phyloP scores from a whole-genome alignment of 1,140 invertebrate species.

The Neodiprion lecontei region DNA sequence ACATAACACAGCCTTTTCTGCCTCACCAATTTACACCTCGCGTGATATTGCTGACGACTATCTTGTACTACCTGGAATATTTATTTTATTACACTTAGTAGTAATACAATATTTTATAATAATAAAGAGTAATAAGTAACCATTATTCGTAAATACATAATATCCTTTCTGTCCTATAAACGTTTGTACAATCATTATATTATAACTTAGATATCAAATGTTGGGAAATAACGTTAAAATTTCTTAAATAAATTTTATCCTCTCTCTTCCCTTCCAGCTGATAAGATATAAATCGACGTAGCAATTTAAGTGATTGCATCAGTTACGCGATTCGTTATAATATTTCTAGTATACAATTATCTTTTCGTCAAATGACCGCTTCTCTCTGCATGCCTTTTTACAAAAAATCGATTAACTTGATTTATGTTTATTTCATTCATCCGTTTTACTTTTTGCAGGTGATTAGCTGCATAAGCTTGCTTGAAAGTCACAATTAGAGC shows the following conservation, averaged over 20 bases:
- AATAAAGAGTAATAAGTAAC: slow-evolving; percentile 45
- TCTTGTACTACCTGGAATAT: slow-evolving; percentile 30
- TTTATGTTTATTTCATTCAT: background rate
- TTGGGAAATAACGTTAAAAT: slow-evolving; percentile 37
- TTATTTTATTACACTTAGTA: slow-evolving; percentile 48
- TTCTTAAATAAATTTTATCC: background rate
- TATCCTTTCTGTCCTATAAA: slow-evolving; percentile 43
- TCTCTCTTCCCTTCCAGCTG: background rate
- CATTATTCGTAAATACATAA: slow-evolving; percentile 47
- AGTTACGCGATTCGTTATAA: background rate
- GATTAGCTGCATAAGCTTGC: background rate
- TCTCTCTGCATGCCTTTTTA: background rate
- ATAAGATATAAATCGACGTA: background rate
- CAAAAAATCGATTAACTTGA: background rate
- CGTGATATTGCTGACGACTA: background rate
- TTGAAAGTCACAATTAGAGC: too few relatives aligned
- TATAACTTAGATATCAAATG: slow-evolving; percentile 40
- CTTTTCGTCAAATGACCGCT: background rate
- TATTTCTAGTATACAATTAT: background rate
- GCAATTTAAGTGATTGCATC: background rate
- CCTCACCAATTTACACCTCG: too few relatives aligned
- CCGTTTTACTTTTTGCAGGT: background rate
- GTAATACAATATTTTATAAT: slow-evolving; percentile 43
- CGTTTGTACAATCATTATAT: slow-evolving; percentile 51
- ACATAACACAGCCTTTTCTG: too few relatives aligned